Base-by-base conservation (phyloP, 2,888 invertebrate genomes). In the Gnatocerus cornutus region DNA sequence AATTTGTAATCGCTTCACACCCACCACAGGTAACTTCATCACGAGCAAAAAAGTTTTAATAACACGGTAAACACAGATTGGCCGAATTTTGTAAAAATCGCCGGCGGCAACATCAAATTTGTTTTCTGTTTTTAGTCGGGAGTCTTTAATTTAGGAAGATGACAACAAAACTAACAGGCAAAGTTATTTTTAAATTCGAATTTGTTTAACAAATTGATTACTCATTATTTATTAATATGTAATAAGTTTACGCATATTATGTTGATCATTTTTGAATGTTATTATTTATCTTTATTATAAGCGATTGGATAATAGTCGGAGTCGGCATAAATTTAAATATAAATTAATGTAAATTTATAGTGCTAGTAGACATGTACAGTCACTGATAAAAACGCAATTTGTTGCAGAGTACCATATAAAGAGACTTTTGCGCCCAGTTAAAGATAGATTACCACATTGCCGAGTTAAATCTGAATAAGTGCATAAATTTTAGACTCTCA, bases 171-270 rank as follows among this genome's bases (percentile, higher is more conserved):
- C 30, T 56, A 46, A 43, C 64, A 65, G 27, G 10, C 33, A 48
- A 43, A 43, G 41, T 8, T 50, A 52, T 39, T 62, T 62, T 39
- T 62, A 48, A 48, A 45, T 45, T 7, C 6, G 37, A 63, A 56
- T 63, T 62, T 66, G 55, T 59, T 55, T 56, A 68, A 68, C 53
- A 63, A 68, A 68, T 68, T 29, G 3, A 30, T 69, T 64, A 43
- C 41, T 68, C 68, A 68, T 56, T 21, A 39, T 50, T 64, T 69
- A 64, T 69, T 64, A 63, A 69, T 69, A 64, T 43, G 53, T 21
- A 41, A 48, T 46, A 13, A 21, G 16, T 45, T 56, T 48, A 65
- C 48, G 48, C 56, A 56, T 33, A 37, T 48, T 56, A n/a, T 4
- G 4, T 46, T 58, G 48, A 65, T 65, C 65, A 39, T 7, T 43